A percentile compares a stretch with the other conserved stretches of the same genome.
Conservation (phyloP, 1,140 invertebrate species). For the Tribolium castaneum region DNA sequence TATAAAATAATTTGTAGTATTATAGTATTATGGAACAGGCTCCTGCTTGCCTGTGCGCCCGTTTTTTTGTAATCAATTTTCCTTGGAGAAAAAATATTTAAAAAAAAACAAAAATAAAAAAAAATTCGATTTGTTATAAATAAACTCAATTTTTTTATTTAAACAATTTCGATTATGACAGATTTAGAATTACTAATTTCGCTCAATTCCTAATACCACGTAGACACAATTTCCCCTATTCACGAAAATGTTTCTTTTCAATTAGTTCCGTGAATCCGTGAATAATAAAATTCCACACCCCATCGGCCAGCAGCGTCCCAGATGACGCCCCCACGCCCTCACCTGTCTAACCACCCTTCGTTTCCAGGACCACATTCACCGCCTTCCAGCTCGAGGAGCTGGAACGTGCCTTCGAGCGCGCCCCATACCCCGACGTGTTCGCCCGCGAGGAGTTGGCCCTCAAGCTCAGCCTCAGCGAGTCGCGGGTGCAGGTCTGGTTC, state of each 20-base stretch:
- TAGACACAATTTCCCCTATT: too few species aligned
- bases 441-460: constrained; percentile 93
- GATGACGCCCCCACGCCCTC: constrained; percentile 1
- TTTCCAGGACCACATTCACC: constrained; percentile 92
- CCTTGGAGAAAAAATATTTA: too few species aligned
- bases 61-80: too few species aligned
- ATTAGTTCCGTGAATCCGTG: constrained; percentile 40
- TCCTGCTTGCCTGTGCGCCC: too few species aligned
- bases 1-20: too few species aligned
- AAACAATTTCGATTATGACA: too few species aligned
- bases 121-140: too few species aligned
- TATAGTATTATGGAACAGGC: too few species aligned
- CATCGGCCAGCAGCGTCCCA: constrained; percentile 26
- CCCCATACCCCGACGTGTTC: constrained; percentile 97
- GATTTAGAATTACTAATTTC: background rate
- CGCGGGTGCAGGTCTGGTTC: constrained; percentile 94
- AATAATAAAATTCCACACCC: constrained; percentile 23
- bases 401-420: constrained; percentile 92
- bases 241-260: background rate
- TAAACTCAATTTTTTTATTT: too few species aligned
- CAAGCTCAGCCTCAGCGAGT: constrained; percentile 91
- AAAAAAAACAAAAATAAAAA: too few species aligned
- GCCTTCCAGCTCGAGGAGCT: constrained; percentile 95
- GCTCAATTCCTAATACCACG: background rate
- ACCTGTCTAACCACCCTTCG: constrained; percentile 26